Conservation (phyloP, 2,888 invertebrate genomes). For the Torymus tubicola region DNA sequence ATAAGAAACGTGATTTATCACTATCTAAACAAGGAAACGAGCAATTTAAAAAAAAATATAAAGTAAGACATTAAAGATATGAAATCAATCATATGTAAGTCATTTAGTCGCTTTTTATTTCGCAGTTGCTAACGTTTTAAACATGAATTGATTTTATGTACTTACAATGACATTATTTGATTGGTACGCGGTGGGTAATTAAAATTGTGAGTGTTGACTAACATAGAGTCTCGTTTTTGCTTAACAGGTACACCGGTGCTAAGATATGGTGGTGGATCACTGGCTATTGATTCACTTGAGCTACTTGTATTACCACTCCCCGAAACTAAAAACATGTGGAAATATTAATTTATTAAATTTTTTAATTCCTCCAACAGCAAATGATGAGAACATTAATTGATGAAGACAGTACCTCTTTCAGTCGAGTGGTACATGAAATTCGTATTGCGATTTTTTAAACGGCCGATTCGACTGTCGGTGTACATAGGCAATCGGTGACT, state of each 20-base stretch:
- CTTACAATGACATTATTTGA: slow-evolving; percentile 76
- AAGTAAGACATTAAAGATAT: background rate
- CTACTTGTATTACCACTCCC: slow-evolving; percentile 82
- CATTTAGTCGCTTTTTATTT: background rate
- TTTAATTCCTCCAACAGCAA: too few species aligned
- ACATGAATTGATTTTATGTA: slow-evolving; percentile 52
- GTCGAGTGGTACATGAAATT: slow-evolving; percentile 73
- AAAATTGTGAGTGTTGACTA: slow-evolving; percentile 74
- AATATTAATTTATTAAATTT: background rate
- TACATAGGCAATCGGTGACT: slow-evolving; percentile 69
- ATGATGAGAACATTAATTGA: too few species aligned
- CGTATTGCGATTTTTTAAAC: slow-evolving; percentile 69
- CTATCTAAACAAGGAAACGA: background rate
- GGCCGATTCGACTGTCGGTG: slow-evolving; percentile 66
- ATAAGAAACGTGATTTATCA: slow-evolving; percentile 14
- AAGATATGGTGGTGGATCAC: slow-evolving; percentile 73
- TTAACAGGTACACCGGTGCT: slow-evolving; percentile 74
- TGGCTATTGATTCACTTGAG: slow-evolving; percentile 90
- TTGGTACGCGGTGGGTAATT: slow-evolving; percentile 76
- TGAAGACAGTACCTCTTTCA: slow-evolving; percentile 67
- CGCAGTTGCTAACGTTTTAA: background rate
- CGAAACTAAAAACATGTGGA: slow-evolving; percentile 62
- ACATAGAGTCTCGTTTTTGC: slow-evolving; percentile 78
- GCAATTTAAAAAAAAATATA: slow-evolving; percentile 12
- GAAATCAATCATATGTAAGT: background rate